These are phyloP conservation scores for Archips xylosteana DNA, from an alignment of 2,888 invertebrate species.

Conservation along the genomic window DNA sequence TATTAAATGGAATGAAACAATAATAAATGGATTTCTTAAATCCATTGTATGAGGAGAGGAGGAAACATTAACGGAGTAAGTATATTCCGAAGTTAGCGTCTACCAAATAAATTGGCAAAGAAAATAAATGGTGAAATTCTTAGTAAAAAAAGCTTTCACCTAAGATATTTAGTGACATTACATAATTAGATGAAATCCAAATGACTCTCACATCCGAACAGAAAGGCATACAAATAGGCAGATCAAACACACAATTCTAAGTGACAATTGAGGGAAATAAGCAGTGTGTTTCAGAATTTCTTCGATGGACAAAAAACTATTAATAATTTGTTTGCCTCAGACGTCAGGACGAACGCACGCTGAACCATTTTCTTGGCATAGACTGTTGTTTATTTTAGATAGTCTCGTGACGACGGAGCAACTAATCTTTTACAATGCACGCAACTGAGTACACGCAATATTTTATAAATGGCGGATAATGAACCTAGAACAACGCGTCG, in stretches of 20 bases:
- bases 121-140: not conserved
- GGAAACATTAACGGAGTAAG: too few relatives aligned
- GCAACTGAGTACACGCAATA: constrained; percentile 35
- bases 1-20: too few relatives aligned
- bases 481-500: constrained; percentile 12
- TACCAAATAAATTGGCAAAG: not conserved
- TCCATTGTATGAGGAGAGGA: not conserved
- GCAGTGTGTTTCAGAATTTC: constrained; percentile 13
- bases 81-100: not conserved
- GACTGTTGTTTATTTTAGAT: constrained; percentile 72
- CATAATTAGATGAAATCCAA: constrained; percentile 5
- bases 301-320: constrained; percentile 31
- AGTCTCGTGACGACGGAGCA: constrained; percentile 60
- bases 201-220: not conserved
- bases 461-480: constrained; percentile 10
- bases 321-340: constrained; percentile 51
- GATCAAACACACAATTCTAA: constrained; percentile 1
- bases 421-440: constrained; percentile 39
- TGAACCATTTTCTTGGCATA: constrained; percentile 68
- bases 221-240: not conserved
- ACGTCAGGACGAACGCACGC: constrained; percentile 62
- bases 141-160: constrained; percentile 22
- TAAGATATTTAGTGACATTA: not conserved
- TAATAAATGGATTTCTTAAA: not conserved
- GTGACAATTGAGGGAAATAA: not conserved